Evolutionary conservation across 2,888 invertebrate genomes (phyloP), one percentile per base, ranked within the genome.

Genomic region (Augiades crinisus): DNA sequence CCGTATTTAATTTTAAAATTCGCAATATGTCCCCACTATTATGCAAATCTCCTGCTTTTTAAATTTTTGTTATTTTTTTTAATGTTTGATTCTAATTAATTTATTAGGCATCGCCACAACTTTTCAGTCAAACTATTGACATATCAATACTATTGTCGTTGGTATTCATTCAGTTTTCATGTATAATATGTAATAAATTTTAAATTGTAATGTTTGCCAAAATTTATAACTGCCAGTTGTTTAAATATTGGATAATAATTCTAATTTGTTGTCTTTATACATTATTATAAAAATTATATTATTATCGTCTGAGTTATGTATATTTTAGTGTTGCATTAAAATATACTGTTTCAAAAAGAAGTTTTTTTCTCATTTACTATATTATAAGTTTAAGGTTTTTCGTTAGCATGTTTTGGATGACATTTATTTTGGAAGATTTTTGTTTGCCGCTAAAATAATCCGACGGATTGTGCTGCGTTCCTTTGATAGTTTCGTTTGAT

Each of bases 401-500:
- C 57, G 64, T 77, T 75, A 70, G 68, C 68, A 70, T 68, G 59
- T 68, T 81, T 77, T 72, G 54, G 60, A 67, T 64, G 61, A 77
- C 87, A 85, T 89, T 89, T 89, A 88, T 89, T 89, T 89, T 89
- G 89, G 89, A 89, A 88, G 89, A 88, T 75, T 82, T 72, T 69
- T 69, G 67, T 84, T 81, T 57, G 56, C 62, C 59, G 64, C 68
- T 65, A 56, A 59, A 59, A 64, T 70, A 68, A 60, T 54, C 59
- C 57, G 59, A 65, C 10, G 21, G 51, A 38, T 46, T 34, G 31
- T 8, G 40, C 38, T 67, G 57, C 53, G 60, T 62, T 64, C 56
- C 54, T 57, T 60, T 64, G 60, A 58, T 57, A 59, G 56, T 62
- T 69, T 56, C 31, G 53, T 65, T 62, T 54, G 33, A 54, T 60